Percentiles rank a stretch among this genome's conserved stretches.
Evolutionary conservation across 2,113 vertebrate genomes (phyloP).

Genomic region (Todiramphus saurophagus): DNA sequence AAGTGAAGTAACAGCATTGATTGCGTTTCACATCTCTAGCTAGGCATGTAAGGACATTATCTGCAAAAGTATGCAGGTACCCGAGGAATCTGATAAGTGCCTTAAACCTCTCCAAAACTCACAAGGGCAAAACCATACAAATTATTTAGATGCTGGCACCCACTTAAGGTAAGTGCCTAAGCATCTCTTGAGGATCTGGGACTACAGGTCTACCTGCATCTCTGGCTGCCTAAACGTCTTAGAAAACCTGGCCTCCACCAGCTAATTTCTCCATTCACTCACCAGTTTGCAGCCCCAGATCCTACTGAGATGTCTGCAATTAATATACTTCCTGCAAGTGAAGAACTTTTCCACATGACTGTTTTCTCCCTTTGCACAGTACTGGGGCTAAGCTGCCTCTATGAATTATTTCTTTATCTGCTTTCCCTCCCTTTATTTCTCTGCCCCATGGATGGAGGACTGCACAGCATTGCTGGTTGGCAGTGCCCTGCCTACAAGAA

Average conservation of each 20-base stretch:
- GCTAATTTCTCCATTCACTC: background rate
- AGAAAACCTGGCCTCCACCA: background rate
- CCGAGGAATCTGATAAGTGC: background rate
- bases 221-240: background rate
- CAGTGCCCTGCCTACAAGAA: background rate
- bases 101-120: background rate
- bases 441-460: background rate
- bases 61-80: background rate
- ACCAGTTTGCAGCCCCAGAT: background rate
- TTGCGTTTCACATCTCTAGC: background rate
- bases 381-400: background rate
- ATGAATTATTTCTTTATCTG: background rate
- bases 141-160: background rate
- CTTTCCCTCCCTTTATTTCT: background rate
- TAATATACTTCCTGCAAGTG: background rate
- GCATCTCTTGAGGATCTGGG: fast-evolving
- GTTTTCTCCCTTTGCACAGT: background rate
- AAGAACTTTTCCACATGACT: background rate
- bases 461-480: fast-evolving
- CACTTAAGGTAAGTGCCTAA: background rate
- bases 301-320: background rate
- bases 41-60: background rate
- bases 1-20: background rate
- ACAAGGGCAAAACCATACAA: background rate
- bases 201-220: background rate